These are phyloP conservation scores for Rhagoletis pomonella DNA, from an alignment of 1,140 invertebrate genomes.

Conservation along the genomic window DNA sequence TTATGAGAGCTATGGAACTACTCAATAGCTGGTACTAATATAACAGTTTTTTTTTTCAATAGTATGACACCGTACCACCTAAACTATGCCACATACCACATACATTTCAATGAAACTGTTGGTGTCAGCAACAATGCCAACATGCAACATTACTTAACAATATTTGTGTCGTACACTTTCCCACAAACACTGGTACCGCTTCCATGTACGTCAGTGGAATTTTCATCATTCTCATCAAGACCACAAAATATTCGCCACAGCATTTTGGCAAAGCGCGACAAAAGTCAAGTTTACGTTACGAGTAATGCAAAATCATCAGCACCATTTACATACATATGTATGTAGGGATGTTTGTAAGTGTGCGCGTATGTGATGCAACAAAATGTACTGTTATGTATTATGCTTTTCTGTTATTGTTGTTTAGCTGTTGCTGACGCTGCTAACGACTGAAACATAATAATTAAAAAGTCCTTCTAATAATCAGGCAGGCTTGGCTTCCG, in stretches of 20 bases:
- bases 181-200: no score
- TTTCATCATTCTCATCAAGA: conserved; percentile 25
- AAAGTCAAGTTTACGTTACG: conserved; percentile 13
- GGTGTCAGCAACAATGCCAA: neutral
- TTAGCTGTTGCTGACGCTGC: neutral
- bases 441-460: neutral
- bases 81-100: no score
- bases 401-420: neutral
- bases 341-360: neutral
- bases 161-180: neutral
- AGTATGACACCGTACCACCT: neutral
- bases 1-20: no score
- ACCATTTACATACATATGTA: neutral
- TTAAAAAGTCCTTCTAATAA: neutral
- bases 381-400: neutral
- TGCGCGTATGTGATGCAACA: neutral
- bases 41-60: no score
- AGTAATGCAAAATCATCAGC: neutral
- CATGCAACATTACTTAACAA: neutral
- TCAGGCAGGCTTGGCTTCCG: neutral
- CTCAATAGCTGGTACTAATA: no score
- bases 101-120: neutral
- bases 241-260: conserved; percentile 3
- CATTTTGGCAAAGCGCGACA: neutral
- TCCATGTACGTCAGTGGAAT: neutral